These are phyloP conservation scores for Theristicus caerulescens DNA, from an alignment of 2,113 vertebrate genomes.

Conservation along the genomic window DNA sequence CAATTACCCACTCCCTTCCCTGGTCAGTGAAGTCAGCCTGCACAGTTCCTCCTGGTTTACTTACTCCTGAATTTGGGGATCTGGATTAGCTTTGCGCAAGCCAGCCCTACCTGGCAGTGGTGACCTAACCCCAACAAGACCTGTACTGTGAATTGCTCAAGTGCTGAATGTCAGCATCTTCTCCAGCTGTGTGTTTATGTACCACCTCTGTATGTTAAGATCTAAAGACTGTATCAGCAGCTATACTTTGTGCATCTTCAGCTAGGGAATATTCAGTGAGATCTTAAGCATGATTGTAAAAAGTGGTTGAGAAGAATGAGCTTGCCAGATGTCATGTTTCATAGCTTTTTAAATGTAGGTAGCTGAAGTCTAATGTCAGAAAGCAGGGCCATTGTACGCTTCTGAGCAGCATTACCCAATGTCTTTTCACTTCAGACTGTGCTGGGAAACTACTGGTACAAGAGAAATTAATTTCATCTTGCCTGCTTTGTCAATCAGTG, in stretches of 20 bases:
- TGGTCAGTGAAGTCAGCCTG: neutral
- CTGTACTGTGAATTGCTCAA: neutral
- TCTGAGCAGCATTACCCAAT: neutral
- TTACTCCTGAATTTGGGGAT: neutral
- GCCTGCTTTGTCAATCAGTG: slow-evolving; percentile 27
- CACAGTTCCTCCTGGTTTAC: neutral
- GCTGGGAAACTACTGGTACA: neutral
- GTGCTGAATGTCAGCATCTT: neutral
- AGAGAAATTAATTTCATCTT: neutral
- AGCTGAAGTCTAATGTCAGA: neutral
- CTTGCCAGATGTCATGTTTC: neutral
- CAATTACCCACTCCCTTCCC: neutral
- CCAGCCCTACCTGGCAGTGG: neutral
- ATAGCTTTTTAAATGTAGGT: neutral
- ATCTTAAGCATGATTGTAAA: neutral
- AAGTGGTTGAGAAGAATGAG: neutral
- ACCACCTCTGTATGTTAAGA: neutral
- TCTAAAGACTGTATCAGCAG: neutral
- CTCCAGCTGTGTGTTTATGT: neutral
- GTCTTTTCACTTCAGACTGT: neutral
- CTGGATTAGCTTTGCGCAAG: neutral
- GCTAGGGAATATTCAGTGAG: neutral
- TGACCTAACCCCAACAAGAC: neutral
- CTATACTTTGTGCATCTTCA: neutral
- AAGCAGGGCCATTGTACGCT: neutral